Percentiles rank a stretch among this genome's conserved stretches.
These are phyloP conservation scores for Xenops minutus DNA, from an alignment of 2,797 vertebrate genomes.

Conservation along the genomic window DNA sequence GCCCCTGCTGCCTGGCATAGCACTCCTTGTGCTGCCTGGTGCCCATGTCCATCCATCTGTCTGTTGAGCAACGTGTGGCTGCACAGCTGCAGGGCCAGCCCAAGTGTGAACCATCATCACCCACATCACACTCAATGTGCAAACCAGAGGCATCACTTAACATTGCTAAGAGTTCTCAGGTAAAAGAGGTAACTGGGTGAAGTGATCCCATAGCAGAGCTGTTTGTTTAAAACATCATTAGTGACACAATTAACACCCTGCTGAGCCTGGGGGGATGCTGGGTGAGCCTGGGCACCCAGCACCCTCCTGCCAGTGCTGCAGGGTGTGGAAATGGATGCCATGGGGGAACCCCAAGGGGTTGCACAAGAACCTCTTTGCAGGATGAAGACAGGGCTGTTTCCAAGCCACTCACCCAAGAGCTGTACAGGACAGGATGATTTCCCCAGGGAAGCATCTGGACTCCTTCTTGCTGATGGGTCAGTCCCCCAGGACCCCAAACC, in stretches of 20 bases:
- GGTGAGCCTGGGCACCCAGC: not conserved
- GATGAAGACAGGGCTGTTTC: not conserved
- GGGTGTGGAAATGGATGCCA: fast-evolving
- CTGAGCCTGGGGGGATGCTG: not conserved
- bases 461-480: not conserved
- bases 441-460: not conserved
- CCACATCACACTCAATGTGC: fast-evolving
- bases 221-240: not conserved
- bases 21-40: not conserved
- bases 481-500: fast-evolving
- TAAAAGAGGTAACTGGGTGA: not conserved
- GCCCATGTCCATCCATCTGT: fast-evolving
- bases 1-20: not conserved
- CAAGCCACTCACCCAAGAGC: fast-evolving
- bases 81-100: not conserved
- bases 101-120: fast-evolving
- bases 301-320: fast-evolving
- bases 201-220: not conserved
- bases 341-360: not conserved
- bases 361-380: fast-evolving
- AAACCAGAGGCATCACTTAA: not conserved
- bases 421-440: not conserved
- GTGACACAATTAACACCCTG: not conserved
- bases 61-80: fast-evolving
- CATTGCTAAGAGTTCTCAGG: fast-evolving